These are phyloP conservation scores for Neolamprologus toae DNA, from an alignment of 2,113 vertebrate genomes.

Conservation along the genomic window DNA sequence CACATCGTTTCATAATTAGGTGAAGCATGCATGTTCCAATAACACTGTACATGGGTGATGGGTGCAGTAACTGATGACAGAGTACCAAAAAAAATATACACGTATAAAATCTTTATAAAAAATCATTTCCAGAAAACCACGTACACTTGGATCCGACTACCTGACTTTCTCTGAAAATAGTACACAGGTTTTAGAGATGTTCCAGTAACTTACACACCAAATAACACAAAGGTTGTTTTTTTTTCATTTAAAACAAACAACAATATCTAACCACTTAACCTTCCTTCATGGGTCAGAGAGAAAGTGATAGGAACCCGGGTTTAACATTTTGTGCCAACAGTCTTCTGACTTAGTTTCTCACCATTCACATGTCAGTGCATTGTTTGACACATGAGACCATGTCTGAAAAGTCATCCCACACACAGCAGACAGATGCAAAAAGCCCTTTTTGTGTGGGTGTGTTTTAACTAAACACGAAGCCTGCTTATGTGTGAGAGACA, in stretches of 20 bases:
- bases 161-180: not conserved
- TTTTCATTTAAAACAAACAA: not conserved
- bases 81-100: not conserved
- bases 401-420: conserved; percentile 37
- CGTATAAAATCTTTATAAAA: not conserved
- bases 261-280: not conserved
- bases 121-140: not conserved
- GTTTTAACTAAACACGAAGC: not conserved
- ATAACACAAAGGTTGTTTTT: not conserved
- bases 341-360: not conserved
- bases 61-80: not conserved
- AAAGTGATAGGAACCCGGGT: not conserved
- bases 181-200: not conserved
- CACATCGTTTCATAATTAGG: not conserved
- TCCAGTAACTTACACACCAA: not conserved
- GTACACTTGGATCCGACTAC: accelerated
- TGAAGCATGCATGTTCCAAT: not conserved
- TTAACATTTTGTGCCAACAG: not conserved
- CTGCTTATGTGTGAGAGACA: not conserved
- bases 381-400: conserved; percentile 3
- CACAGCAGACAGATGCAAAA: not conserved
- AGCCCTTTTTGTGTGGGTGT: conserved; percentile 13
- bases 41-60: not conserved
- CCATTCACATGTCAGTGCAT: not conserved
- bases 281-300: not conserved